Base-by-base conservation (phyloP, 2,888 invertebrate genomes). In the Drosophila greeni region DNA sequence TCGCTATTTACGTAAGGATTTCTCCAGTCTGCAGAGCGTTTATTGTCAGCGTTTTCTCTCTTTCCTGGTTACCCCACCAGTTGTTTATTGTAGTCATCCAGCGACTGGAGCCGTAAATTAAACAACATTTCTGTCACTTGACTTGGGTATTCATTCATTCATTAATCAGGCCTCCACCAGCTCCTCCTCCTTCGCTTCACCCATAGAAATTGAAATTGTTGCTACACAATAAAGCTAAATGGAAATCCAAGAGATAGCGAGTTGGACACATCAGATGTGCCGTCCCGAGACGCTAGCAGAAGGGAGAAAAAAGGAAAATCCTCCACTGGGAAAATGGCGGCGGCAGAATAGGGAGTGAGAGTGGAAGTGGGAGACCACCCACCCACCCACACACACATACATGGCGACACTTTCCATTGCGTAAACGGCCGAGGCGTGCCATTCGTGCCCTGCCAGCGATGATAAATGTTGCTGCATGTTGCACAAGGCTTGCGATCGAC, bases 381-480 rank as follows among this genome's bases (percentile, higher is more conserved):
- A 80, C 73, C 66, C 83, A 77, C 33, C 12, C 33, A n/a, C n/a
- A 29, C 20, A 23, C 37, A 14, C 23, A 23, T n/a, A 23, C 66
- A 49, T 43, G 52, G 51, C 34, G 53, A 62, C 55, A 81, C 67
- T 78, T 78, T 83, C 58, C 70, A 72, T 80, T 81, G 83, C 78
- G 75, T 80, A 80, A 78, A 62, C 69, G 66, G 66, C 48, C 40
- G 56, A 49, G 43, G 53, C 49, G 65, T 52, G 52, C 51, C 62
- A 45, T 54, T 49, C 20, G 49, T 31, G 51, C 54, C 26, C n/a
- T 49, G 48, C 37, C 69, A 70, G 70, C 74, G 70, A 74, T 84
- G 79, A 79, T 84, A 82, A 78, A 79, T 82, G 84, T 62, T 56
- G 68, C 47, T 52, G 51, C 54, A 68, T 40, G 62, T 68, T 72